Conservation (phyloP, 2,113 vertebrate species). For the Chelonoidis abingdonii region DNA sequence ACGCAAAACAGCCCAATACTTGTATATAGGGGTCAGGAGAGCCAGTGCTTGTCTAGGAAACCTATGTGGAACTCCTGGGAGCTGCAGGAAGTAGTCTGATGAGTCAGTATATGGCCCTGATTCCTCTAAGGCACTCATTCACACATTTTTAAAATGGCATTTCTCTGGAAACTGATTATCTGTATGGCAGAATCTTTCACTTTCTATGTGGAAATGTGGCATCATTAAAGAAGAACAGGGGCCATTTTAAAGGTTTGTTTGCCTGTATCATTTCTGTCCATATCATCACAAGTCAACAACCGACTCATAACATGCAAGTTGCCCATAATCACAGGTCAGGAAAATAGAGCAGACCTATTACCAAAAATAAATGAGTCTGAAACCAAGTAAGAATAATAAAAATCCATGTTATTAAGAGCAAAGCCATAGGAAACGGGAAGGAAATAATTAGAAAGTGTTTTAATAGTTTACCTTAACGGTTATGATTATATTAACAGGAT, state of each 20-base stretch:
- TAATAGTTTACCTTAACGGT: constrained; percentile 59
- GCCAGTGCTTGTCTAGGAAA: neutral
- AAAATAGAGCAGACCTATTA: constrained; percentile 65
- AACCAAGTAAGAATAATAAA: constrained; percentile 60
- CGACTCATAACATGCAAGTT: constrained; percentile 12
- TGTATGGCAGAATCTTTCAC: neutral
- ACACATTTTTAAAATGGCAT: neutral
- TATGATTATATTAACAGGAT: constrained; percentile 56
- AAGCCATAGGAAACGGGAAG: constrained; percentile 71
- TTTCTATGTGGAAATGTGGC: neutral
- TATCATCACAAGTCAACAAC: neutral
- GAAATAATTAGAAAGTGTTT: constrained; percentile 74
- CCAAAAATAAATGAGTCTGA: constrained; percentile 65
- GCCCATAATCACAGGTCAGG: constrained; percentile 33
- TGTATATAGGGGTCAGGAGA: neutral
- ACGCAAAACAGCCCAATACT: neutral
- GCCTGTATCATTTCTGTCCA: neutral
- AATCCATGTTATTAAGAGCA: constrained; percentile 60
- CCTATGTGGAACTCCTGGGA: neutral
- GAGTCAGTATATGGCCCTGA: neutral
- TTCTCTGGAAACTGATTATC: neutral
- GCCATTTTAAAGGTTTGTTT: neutral
- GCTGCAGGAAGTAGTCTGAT: neutral
- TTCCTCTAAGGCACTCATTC: neutral
- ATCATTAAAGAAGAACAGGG: neutral